Conservation (phyloP, 2,113 vertebrate genomes). For the Malurus melanocephalus region DNA sequence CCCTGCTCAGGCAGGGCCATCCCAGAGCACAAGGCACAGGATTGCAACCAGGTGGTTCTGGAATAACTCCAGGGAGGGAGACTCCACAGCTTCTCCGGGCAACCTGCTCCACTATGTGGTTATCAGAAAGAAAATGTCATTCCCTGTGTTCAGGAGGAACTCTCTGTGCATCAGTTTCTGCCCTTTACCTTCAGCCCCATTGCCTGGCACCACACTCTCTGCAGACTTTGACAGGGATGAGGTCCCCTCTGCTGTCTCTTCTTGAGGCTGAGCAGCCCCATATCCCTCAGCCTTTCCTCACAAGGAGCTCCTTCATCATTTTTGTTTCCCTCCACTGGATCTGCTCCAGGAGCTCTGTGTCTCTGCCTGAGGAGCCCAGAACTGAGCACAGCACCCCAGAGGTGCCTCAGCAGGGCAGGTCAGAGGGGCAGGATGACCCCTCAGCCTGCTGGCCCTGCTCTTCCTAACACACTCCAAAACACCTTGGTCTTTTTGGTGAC, state of each 20-base stretch:
- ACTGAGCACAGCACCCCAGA: background rate
- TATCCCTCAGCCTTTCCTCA: background rate
- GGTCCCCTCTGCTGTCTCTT: rapidly evolving
- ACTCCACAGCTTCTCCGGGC: background rate
- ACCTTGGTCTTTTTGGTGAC: background rate
- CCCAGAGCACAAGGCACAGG: background rate
- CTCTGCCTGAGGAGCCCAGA: background rate
- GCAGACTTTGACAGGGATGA: too few species aligned
- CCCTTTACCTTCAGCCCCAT: too few species aligned
- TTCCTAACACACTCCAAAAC: rapidly evolving
- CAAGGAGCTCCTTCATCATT: too few species aligned
- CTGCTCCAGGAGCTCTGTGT: rapidly evolving
- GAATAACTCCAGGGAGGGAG: background rate
- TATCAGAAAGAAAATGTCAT: background rate
- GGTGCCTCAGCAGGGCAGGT: background rate
- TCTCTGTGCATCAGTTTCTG: background rate
- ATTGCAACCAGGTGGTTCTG: too few species aligned
- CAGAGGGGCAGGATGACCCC: background rate
- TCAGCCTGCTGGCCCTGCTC: background rate
- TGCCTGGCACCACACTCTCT: background rate
- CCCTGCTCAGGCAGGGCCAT: background rate
- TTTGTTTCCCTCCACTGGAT: rapidly evolving
- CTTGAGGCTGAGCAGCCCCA: rapidly evolving
- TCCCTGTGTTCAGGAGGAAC: background rate
- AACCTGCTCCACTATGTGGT: too few species aligned